Evolutionary conservation across 37 sponge, comb jelly and placozoan species (phyloP).

Genomic region (Beroe forskalii): DNA sequence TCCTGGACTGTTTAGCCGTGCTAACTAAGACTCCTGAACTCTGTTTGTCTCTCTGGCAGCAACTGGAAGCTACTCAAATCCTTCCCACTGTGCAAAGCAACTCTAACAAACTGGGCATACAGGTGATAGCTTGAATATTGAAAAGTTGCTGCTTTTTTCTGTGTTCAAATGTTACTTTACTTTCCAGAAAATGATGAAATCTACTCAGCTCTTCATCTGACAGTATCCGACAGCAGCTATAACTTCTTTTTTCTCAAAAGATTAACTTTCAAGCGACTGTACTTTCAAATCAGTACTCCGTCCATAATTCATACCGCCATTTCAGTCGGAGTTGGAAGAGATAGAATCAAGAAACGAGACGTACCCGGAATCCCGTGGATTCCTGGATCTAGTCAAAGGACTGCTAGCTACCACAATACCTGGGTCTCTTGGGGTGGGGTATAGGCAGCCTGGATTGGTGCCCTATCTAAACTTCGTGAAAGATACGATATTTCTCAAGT

Average conservation of each 20-base stretch:
- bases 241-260: too few species aligned
- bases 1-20: conserved; percentile 77
- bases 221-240: too few species aligned
- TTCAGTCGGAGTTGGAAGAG: conserved; percentile 91
- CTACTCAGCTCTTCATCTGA: too few species aligned
- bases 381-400: conserved; percentile 79
- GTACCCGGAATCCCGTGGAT: conserved; percentile 90
- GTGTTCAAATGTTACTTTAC: too few species aligned
- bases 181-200: too few species aligned
- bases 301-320: too few species aligned
- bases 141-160: too few species aligned
- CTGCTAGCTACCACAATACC: conserved; percentile 82
- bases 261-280: too few species aligned
- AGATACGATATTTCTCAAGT: conserved; percentile 84
- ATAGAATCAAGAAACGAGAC: conserved; percentile 87
- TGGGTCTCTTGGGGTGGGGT: conserved; percentile 74
- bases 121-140: too few species aligned
- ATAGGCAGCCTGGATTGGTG: conserved; percentile 77
- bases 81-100: conserved; percentile 28
- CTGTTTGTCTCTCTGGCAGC: conserved; percentile 56
- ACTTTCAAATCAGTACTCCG: too few species aligned
- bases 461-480: conserved; percentile 87
- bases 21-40: conserved; percentile 82
- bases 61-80: conserved; percentile 57
- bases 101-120: conserved; percentile 47